Evolutionary conservation across 2,113 vertebrate species (phyloP).

Genomic region (Hydropotes inermis): DNA sequence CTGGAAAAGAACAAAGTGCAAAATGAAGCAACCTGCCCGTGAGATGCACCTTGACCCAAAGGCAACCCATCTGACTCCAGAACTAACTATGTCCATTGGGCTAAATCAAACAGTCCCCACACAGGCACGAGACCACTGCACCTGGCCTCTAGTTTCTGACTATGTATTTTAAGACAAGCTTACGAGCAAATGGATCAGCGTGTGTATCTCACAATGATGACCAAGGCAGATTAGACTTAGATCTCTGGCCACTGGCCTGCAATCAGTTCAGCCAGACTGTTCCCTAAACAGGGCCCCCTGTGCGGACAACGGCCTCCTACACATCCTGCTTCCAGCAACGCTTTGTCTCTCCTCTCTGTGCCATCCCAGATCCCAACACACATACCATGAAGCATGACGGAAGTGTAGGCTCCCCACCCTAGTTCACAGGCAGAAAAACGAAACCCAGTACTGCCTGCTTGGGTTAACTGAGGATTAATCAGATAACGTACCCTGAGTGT

Average conservation of each 20-base stretch:
- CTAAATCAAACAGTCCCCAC: too few relatives aligned
- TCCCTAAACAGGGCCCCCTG: too few relatives aligned
- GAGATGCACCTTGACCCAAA: fast-evolving
- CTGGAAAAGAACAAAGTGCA: neutral
- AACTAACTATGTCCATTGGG: fast-evolving
- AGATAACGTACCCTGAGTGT: fast-evolving
- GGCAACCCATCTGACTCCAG: too few relatives aligned
- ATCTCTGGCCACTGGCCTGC: neutral
- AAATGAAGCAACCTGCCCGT: fast-evolving
- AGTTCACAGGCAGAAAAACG: fast-evolving
- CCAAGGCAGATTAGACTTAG: neutral
- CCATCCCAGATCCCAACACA: neutral
- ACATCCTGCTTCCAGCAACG: neutral
- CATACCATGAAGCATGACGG: fast-evolving
- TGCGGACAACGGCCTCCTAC: fast-evolving
- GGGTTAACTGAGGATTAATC: neutral
- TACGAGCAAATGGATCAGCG: fast-evolving
- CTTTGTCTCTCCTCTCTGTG: neutral
- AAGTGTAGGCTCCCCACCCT: neutral
- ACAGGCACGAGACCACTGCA: fast-evolving
- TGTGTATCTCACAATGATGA: fast-evolving
- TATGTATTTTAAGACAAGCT: neutral
- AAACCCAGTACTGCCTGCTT: neutral
- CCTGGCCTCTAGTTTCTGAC: neutral
- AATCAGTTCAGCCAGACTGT: fast-evolving